Evolutionary conservation across 2,888 invertebrate species (phyloP).

Genomic region (Caenorhabditis japonica): DNA sequence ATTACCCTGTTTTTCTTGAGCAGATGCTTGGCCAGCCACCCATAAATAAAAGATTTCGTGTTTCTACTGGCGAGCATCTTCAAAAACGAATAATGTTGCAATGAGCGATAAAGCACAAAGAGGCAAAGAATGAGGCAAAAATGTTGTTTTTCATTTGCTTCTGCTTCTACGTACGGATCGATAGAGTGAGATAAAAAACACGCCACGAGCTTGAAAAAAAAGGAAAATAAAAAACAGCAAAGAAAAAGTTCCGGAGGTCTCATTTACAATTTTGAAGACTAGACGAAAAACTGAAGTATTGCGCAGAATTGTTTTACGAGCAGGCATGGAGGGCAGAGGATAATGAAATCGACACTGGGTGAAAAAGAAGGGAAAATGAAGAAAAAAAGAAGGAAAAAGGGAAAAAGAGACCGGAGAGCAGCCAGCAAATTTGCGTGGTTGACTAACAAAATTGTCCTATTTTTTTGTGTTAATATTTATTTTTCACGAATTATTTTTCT

Average conservation of each 20-base stretch:
- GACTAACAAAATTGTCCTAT: slow-evolving; percentile 8
- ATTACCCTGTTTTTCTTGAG: slow-evolving; percentile 19
- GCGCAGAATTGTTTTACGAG: slow-evolving; percentile 28
- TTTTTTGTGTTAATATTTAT: too few species aligned
- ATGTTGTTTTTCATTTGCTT: too few species aligned
- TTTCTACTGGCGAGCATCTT: neutral
- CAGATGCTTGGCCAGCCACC: slow-evolving; percentile 24
- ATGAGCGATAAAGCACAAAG: neutral
- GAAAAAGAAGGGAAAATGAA: slow-evolving; percentile 16
- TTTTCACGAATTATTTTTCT: too few species aligned
- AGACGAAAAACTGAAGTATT: slow-evolving; percentile 4
- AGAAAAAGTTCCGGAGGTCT: neutral
- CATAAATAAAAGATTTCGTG: neutral
- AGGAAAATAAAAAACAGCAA: neutral
- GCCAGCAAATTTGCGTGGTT: slow-evolving; percentile 6
- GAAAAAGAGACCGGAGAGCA: neutral
- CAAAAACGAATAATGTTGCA: slow-evolving; percentile 5
- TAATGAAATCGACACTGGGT: slow-evolving; percentile 39
- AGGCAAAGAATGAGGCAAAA: neutral
- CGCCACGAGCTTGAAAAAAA: neutral
- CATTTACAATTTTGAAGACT: slow-evolving; percentile 1
- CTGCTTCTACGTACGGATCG: too few species aligned
- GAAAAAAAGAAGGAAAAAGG: slow-evolving; percentile 4
- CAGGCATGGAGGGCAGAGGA: slow-evolving; percentile 4
- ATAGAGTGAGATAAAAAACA: too few species aligned